Evolutionary conservation across 2,888 invertebrate genomes (phyloP), one percentile per base, ranked within the genome.

Genomic region (Archaeoteleia sp.): DNA sequence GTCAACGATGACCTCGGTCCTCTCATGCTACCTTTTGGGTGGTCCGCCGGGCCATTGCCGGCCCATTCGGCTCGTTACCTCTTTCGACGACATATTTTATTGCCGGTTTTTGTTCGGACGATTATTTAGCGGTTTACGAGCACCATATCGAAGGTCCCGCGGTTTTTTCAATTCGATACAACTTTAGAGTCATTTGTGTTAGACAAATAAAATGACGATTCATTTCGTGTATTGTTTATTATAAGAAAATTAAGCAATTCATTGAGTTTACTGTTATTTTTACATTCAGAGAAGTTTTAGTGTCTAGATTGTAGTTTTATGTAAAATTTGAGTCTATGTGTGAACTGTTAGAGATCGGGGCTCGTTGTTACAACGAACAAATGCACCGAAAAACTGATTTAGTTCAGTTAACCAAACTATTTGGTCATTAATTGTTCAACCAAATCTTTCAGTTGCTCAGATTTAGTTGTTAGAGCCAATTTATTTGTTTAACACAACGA

Each of bases 111-210:
- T 78, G 77, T 81, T 73, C 76, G 72, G 68, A 76, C 78, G 82
- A 82, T 82, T 81, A 82, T 82, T 81, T 81, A 79, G 73, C 78
- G 77, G 77, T 82, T 82, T 80, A 82, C 80, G 82, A 81, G 80
- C 71, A 42, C 76, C 72, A 71, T 62, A 70, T 67, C 54, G 57
- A 67, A 61, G 57, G 55, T 42, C 27, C 40, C 49, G 57, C 39
- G 57, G 6, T 20, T 5, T 20, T 20, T 20, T 20, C 20, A 5
- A 20, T 20, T 20, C 20, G 45, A 63, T 51, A 51, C 35, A 9
- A 32, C 27, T 39, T 27, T 48, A 53, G 58, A 66, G 58, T 51
- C 30, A 58, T 58, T 58, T 58, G 53, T 25, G 43, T 27, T 43
- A 43, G 32, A 30, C 27, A 35, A 60, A 66, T 58, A 65, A 43